Conservation (phyloP, 2,888 invertebrate genomes). For the Gnatocerus cornutus region DNA sequence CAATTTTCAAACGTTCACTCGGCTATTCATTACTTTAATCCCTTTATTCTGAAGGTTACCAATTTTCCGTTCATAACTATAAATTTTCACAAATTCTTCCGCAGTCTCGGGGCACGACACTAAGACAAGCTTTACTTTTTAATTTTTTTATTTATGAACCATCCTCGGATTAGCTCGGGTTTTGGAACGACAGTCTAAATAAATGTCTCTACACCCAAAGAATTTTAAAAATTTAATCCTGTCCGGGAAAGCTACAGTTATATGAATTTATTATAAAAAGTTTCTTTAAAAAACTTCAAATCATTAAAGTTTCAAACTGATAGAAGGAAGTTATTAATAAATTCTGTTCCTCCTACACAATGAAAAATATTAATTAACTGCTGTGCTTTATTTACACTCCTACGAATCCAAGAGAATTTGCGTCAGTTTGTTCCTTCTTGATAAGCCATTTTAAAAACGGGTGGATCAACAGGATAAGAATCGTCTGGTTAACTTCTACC, state of each 20-base stretch:
- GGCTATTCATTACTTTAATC: too few relatives aligned
- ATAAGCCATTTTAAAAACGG: conserved; percentile 27
- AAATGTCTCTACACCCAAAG: background rate
- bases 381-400: background rate
- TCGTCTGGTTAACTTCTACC: conserved; percentile 7
- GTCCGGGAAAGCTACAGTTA: background rate
- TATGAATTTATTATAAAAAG: too few relatives aligned
- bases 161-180: conserved; percentile 3
- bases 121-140: conserved; percentile 3
- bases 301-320: too few relatives aligned
- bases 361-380: background rate
- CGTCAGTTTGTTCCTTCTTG: conserved; percentile 9
- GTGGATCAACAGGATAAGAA: conserved; percentile 28
- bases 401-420: too few relatives aligned
- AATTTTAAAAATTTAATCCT: background rate
- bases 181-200: background rate
- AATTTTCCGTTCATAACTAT: too few relatives aligned
- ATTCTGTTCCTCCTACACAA: too few relatives aligned
- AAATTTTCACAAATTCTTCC: too few relatives aligned
- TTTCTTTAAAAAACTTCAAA: too few relatives aligned
- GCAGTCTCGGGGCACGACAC: background rate
- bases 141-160: conserved; percentile 20
- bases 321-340: too few relatives aligned
- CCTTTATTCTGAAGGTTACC: too few relatives aligned
- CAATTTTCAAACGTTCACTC: too few relatives aligned